These are phyloP conservation scores for Metacarcinus magister DNA, from an alignment of 2,888 invertebrate species.

Conservation along the genomic window DNA sequence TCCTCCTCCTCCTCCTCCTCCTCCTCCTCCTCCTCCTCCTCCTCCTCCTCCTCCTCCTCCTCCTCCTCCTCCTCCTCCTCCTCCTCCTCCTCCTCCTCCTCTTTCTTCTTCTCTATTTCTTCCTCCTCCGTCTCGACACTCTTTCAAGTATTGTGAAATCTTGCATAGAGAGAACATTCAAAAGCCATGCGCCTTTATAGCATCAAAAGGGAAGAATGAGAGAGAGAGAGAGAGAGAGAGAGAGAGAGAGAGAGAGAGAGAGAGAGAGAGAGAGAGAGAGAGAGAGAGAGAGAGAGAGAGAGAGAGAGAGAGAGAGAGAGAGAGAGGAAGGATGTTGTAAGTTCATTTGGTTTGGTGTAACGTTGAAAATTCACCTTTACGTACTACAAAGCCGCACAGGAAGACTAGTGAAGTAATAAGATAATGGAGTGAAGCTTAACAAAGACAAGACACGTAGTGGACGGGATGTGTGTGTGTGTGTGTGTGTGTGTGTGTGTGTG, in stretches of 20 bases:
- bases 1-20: background rate
- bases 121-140: background rate
- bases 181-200: background rate
- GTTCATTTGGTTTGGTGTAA: background rate
- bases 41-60: background rate
- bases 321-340: background rate
- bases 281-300: too few relatives aligned
- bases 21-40: background rate
- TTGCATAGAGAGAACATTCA: background rate
- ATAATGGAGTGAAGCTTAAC: background rate
- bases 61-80: background rate
- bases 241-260: background rate
- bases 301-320: background rate
- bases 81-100: background rate
- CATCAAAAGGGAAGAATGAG: background rate
- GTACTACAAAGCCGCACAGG: background rate
- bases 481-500: conserved; percentile 26
- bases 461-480: background rate
- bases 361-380: background rate
- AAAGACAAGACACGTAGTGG: background rate
- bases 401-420: background rate
- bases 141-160: conserved; percentile 38
- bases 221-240: background rate
- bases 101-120: background rate
- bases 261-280: background rate